Base-by-base conservation (phyloP, 2,113 vertebrate species). In the Colinus virginianus region DNA sequence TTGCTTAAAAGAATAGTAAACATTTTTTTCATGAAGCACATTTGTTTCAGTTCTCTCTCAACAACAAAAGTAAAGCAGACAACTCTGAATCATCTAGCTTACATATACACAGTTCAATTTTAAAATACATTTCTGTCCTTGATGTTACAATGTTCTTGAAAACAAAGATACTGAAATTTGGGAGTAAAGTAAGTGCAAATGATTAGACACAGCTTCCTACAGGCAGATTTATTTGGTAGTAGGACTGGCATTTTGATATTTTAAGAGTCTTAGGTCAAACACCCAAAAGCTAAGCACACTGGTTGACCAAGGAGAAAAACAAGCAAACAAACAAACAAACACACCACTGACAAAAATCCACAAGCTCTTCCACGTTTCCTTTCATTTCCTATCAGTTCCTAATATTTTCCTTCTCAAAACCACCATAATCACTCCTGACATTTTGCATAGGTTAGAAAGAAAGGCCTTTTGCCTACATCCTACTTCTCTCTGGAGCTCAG, bases 1-100 rank as follows among this genome's bases (percentile, higher is more conserved):
- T 28, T 51, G 53, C 66, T 95, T 94, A 97, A 83, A 94, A 84
- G 28, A 93, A 58, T 23, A 70, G 38, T 61, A 97, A 95, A 83
- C 17, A 85, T 40, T 22, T 79, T 79, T 78, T 42, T 32, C 9
- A 12, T 30, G 13, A 66, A 28, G n/a, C n/a, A 43, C 9, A 53
- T 49, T n/a, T 72, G 8, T 49, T 61, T 51, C 14, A 61, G 56
- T 9, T 84, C 20, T 8, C 7, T 38, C 67, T 68, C 15, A 64
- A 6, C 38, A 69, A 55, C 6, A 46, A 46, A 17, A 53, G 77
- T 25, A 20, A 92, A 14, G 1, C 26, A 89, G 43, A 15, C 16
- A 46, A 6, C 17, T 46, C 55, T 42, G 26, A 45, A 4, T 9
- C 1, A 2, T 11, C 8, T 23, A 49, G 15, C 17, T 38, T 34